Percentiles rank a stretch among this genome's conserved stretches.
phyloP scores from a whole-genome alignment of 1,140 invertebrate genomes.

The Plodia interpunctella region DNA sequence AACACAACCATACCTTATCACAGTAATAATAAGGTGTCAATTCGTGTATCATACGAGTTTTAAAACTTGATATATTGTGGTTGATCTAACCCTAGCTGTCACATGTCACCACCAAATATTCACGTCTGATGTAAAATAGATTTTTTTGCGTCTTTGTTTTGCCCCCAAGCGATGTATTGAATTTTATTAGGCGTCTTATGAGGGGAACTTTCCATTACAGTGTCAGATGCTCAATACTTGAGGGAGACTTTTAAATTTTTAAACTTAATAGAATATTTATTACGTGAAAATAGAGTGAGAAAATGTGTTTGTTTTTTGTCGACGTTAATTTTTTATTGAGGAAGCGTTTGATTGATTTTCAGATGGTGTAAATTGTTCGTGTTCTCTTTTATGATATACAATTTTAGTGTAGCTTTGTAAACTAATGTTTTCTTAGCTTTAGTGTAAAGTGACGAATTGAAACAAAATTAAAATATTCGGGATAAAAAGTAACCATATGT shows the following conservation, averaged over 20 bases:
- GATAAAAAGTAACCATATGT: too few relatives aligned
- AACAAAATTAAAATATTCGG: too few relatives aligned
- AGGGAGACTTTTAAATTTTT: conserved; percentile 23
- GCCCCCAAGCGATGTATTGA: conserved; percentile 40
- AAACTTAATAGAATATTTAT: conserved; percentile 12
- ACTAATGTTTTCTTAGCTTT: too few relatives aligned
- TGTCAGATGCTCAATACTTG: conserved; percentile 34
- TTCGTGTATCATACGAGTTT: not conserved
- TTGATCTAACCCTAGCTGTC: conserved; percentile 11
- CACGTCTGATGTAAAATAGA: conserved; percentile 28
- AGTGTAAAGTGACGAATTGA: too few relatives aligned
- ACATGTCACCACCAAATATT: conserved; percentile 23
- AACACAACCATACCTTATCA: not conserved
- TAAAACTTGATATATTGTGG: not conserved
- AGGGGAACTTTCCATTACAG: conserved; percentile 42
- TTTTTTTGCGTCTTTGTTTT: conserved; percentile 24
- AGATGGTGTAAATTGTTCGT: too few relatives aligned
- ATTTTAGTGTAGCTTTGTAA: too few relatives aligned
- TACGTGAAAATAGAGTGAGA: conserved; percentile 11
- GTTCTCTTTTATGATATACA: too few relatives aligned
- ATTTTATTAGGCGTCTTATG: conserved; percentile 40
- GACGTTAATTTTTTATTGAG: conserved; percentile 33
- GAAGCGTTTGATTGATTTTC: conserved; percentile 14
- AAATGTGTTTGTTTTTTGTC: conserved; percentile 19
- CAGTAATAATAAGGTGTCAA: not conserved